Evolutionary conservation across 2,797 vertebrate genomes (phyloP).

Genomic region (Anisognathus igniventris): DNA sequence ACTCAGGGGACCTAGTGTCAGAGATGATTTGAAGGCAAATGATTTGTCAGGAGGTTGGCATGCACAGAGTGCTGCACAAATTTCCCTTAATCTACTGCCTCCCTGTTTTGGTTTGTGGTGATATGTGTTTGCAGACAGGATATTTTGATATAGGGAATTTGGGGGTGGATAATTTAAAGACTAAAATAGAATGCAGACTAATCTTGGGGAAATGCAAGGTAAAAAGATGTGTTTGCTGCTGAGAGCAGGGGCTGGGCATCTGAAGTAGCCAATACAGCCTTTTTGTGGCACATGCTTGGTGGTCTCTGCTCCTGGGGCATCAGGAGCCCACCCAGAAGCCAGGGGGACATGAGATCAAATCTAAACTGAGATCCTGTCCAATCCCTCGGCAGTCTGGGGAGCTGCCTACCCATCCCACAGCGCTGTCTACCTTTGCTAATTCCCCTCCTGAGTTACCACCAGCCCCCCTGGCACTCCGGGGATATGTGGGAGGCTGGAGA

Average conservation of each 20-base stretch:
- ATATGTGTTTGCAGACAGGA: neutral
- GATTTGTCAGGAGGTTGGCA: neutral
- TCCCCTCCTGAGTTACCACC: neutral
- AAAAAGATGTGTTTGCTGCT: neutral
- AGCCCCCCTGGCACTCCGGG: accelerated
- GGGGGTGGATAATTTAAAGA: neutral
- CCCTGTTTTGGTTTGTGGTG: neutral
- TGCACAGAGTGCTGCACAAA: neutral
- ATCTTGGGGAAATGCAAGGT: neutral
- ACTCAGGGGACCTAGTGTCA: neutral
- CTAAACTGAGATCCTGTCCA: neutral
- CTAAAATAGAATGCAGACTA: neutral
- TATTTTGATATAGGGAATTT: neutral
- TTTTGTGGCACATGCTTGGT: neutral
- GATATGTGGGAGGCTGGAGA: neutral
- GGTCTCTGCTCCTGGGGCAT: neutral
- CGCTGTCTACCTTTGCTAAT: neutral
- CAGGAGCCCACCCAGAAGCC: neutral
- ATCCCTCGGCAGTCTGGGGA: neutral
- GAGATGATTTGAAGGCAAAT: neutral
- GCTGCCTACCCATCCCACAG: neutral
- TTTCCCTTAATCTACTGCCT: neutral
- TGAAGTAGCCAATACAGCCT: neutral
- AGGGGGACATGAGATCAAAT: neutral
- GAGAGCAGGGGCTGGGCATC: neutral